Percentiles rank a stretch among this genome's conserved stretches.
Evolutionary conservation across 1,140 invertebrate species (phyloP).

Genomic region (Patella vulgata): DNA sequence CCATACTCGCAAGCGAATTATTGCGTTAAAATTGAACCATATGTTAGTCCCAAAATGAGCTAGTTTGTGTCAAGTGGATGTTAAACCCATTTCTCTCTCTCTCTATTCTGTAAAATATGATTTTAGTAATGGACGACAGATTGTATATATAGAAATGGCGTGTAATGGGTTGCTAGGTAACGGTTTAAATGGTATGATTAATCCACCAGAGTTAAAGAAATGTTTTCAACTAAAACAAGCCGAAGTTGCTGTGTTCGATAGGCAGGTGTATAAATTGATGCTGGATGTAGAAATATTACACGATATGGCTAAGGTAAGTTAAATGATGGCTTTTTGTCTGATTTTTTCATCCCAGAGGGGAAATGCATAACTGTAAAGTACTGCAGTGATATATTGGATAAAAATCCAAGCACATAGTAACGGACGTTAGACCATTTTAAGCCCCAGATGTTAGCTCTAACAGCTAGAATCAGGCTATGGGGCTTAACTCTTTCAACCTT

Average conservation of each 20-base stretch:
- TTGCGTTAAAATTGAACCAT: no score
- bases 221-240: constrained; percentile 63
- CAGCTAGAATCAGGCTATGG: no score
- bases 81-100: no score
- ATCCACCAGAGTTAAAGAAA: constrained; percentile 63
- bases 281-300: constrained; percentile 68
- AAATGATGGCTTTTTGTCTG: background rate
- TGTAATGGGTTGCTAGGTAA: constrained; percentile 69
- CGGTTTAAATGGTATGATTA: constrained; percentile 64
- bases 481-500: no score
- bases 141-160: constrained; percentile 69
- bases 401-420: background rate
- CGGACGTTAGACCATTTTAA: background rate
- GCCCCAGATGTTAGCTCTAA: no score
- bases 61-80: no score
- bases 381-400: background rate
- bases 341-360: background rate
- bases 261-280: constrained; percentile 65
- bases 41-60: no score
- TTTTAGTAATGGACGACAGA: constrained; percentile 33
- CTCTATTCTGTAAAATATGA: no score
- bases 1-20: no score
- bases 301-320: constrained; percentile 62
- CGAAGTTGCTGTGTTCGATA: constrained; percentile 68
- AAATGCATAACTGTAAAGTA: no score